Conservation (phyloP, 2,797 vertebrate genomes). For the Poeciliopsis infans region DNA sequence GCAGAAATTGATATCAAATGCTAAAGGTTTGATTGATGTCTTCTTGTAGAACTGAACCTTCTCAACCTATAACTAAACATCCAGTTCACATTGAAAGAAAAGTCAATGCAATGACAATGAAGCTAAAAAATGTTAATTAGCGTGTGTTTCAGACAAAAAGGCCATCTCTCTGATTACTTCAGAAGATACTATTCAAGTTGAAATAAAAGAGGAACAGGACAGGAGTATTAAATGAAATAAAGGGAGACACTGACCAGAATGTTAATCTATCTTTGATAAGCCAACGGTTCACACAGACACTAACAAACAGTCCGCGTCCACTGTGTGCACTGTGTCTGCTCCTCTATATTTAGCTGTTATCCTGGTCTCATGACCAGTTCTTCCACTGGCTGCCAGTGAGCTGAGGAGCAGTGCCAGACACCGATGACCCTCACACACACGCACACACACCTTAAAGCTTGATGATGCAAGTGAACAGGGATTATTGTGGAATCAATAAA, state of each 20-base stretch:
- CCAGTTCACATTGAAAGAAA: neutral
- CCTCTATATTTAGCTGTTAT: constrained; percentile 78
- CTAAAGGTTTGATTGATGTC: neutral
- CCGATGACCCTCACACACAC: constrained; percentile 41
- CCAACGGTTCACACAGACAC: constrained; percentile 17
- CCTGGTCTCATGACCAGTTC: constrained; percentile 78
- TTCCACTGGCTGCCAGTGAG: constrained; percentile 77
- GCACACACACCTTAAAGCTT: constrained; percentile 14
- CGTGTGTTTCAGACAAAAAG: neutral
- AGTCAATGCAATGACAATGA: neutral
- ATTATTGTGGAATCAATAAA: constrained; percentile 51
- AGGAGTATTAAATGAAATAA: constrained; percentile 7
- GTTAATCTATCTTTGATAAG: constrained; percentile 25
- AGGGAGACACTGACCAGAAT: constrained; percentile 24
- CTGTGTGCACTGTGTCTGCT: constrained; percentile 1
- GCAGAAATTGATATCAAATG: neutral
- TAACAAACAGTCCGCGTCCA: constrained; percentile 2
- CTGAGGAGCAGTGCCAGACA: constrained; percentile 42
- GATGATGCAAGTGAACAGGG: constrained; percentile 40
- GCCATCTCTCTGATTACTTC: neutral
- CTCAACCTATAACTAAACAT: neutral
- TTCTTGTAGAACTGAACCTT: neutral
- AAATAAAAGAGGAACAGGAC: constrained; percentile 20
- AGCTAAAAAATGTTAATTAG: neutral
- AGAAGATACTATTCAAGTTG: neutral